Evolutionary conservation across 2,797 vertebrate species (phyloP), one percentile per base, ranked within the genome.

Genomic region (Xiphorhynchus erythropygius): DNA sequence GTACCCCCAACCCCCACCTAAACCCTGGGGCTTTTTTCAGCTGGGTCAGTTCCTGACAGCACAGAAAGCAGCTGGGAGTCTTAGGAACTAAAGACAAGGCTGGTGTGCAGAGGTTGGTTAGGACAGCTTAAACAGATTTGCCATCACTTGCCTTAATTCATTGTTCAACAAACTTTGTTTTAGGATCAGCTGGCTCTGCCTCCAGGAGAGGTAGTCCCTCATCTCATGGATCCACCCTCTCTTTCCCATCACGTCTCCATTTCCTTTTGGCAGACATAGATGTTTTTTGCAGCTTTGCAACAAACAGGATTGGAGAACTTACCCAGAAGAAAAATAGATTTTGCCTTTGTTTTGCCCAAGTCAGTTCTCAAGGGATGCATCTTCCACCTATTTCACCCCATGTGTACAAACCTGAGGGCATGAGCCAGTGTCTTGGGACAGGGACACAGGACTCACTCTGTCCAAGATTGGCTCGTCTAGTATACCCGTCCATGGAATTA

Each of bases 371-470:
- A 44, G 41, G 46, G 57, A 89, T 68, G 28, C 6, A 42, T 53
- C 50, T 80, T 56, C 53, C 41, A 64, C 16, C 16, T 55, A 23
- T 81, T 88, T 77, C 47, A 82, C 15, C 21, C 42, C 47, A 59
- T 0, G 0, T 27, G 25, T 41, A 67, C 28, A 67, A 76, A 41
- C 42, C 4, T 9, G 9, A 90, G 69, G 27, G 25, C 0, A 0
- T 1, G 0, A 93, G 41, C 18, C 5, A 12, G 23, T 33, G 46
- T 30, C n/a, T 53, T 49, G 30, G 63, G 13, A 90, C 39, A 68
- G 33, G 41, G 41, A 89, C 49, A 46, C 41, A 33, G 47, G 53
- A 52, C 27, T 80, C 21, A 6, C 25, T 78, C 25, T 1, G 0
- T 41, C 41, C 9, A 33, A 75, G 41, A 9, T 28, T 75, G 32